Base-by-base conservation (phyloP, 2,113 vertebrate genomes). In the Stegastes partitus region DNA sequence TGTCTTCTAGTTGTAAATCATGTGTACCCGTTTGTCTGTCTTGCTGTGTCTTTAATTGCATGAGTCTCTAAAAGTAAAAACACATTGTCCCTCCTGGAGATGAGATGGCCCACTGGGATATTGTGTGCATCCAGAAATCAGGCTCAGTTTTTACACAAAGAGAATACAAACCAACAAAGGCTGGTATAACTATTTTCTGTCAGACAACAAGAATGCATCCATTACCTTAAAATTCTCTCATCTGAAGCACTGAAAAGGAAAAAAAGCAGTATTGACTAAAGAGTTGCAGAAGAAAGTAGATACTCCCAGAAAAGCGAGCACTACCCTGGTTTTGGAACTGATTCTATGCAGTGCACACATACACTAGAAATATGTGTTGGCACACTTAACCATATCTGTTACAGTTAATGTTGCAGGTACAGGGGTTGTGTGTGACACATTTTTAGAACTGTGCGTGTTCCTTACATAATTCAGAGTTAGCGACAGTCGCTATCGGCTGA, bases 101-200 rank as follows among this genome's bases (percentile, higher is more conserved):
- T 53, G 25, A 70, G n/a, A 5, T 0, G 1, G 44, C 57, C 57
- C 34, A 10, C 5, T 14, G 23, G 49, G 22, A 44, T 44, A 34
- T 55, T 34, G 39, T 19, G 1, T 54, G 25, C 15, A 63, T 78
- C 34, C 11, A 11, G 26, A n/a, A 42, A 68, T 26, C 45, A 44
- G 50, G 11, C 11, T 74, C 23, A 22, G 34, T 62, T 75, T 70
- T 49, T 21, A 54, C 23, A n/a, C 31, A 50, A 45, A 58, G 16
- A 65, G 31, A 68, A 65, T 49, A 39, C 16, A 61, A 76, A 62
- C 31, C 21, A 72, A 77, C 44, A 68, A 53, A 51, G 26, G 5
- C 4, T n/a, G 23, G n/a, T 42, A 11, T 21, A 19, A 61, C 67
- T 37, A 34, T 12, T 54, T 74, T 70, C 18, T 64, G 21, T 76